Base-by-base conservation (phyloP, 2,888 invertebrate species). In the Lochmaea crataegi region DNA sequence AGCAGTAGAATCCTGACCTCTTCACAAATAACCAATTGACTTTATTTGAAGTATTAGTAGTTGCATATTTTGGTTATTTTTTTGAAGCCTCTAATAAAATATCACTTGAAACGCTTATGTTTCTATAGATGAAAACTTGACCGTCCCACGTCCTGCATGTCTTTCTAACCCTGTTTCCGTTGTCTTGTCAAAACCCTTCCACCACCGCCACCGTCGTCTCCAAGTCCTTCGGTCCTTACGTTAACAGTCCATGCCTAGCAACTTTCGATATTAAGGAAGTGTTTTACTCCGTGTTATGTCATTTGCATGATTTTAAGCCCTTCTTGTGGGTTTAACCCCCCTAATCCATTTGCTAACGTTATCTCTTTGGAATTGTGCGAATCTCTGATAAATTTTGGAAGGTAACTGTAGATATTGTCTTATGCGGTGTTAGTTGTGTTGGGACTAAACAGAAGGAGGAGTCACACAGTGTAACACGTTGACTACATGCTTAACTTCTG, bases 111-210 rank as follows among this genome's bases (percentile, higher is more conserved):
- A 42, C 61, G 61, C 61, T 16, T 10, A 12, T 63, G 61, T 42
- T 18, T 41, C 42, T 14, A 18, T 61, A 12, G 38, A 61, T 56
- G 57, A 68, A 73, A 65, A 68, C 71, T 74, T 72, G 74, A 75
- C 77, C 77, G 72, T 75, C 73, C 73, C 76, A 76, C 74, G 76
- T 79, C 76, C 75, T 77, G 75, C 53, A 68, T 65, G 68, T 72
- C 72, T 60, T 77, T 75, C 76, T 42, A 66, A 69, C 74, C 57
- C 61, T 63, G 69, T 70, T 65, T 74, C 77, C 77, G 78, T 81
- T 80, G 81, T 80, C 81, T 81, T 81, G 82, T 81, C 81, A 80
- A 79, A 77, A 81, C 81, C 81, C 81, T 80, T 78, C 78, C 79
- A 78, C 77, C 80, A 79, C 16, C 18, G 18, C 61, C 61, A 16